Percentiles rank a stretch among this genome's conserved stretches.
These are phyloP conservation scores for Aurelia sp. DNA, from an alignment of 30 jellyfish, hydroid and myxozoan species.

Conservation along the genomic window DNA sequence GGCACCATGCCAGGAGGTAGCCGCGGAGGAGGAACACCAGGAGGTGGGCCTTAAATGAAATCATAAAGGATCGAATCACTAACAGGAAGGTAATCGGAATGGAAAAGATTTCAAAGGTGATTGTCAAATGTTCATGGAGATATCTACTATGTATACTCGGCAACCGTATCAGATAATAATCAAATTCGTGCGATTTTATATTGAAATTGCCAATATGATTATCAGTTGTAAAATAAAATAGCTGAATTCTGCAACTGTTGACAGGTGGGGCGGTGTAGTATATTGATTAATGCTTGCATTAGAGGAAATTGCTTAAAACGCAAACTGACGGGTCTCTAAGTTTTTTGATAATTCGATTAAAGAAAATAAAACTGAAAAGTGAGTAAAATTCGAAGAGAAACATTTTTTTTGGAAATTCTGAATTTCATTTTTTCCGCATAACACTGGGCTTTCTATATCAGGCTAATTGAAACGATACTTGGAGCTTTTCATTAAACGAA, in stretches of 20 bases:
- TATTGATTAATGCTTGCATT: background rate
- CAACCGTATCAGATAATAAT: background rate
- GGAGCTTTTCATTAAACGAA: no score
- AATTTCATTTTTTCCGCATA: no score
- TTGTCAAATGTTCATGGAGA: no score
- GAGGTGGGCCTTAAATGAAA: constrained; percentile 90
- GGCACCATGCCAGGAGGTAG: constrained; percentile 90
- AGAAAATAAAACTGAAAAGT: no score
- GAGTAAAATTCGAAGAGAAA: no score
- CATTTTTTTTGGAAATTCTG: no score
- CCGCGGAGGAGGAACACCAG: constrained; percentile 98
- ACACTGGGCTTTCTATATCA: no score
- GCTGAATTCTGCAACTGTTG: background rate
- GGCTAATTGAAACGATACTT: no score
- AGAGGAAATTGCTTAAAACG: background rate
- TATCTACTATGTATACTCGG: no score
- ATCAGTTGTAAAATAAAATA: background rate
- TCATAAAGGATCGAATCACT: background rate
- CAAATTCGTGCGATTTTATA: background rate
- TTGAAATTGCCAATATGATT: no score
- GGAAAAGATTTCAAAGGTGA: no score
- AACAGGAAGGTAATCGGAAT: background rate
- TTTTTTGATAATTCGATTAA: no score
- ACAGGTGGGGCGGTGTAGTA: background rate
- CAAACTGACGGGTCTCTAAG: background rate